Percentiles rank a stretch among this genome's conserved stretches.
Conservation (phyloP, 2,888 invertebrate genomes). For the Rotaria socialis region DNA sequence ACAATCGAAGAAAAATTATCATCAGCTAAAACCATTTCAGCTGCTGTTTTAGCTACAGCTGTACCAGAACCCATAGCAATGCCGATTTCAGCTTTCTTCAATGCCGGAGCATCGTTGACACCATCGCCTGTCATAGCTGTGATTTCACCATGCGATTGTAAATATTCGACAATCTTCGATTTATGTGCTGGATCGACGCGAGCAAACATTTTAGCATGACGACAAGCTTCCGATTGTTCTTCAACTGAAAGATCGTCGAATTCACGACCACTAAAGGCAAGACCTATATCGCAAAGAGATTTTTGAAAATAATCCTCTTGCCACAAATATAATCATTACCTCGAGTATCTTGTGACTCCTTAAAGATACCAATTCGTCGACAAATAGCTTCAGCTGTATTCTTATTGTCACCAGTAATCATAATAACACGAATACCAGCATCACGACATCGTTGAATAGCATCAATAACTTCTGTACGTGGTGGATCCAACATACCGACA, state of each 20-base stretch:
- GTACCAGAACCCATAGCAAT: slow-evolving; percentile 99
- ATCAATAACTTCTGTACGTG: slow-evolving; percentile 82
- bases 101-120: slow-evolving; percentile 98
- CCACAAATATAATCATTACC: slow-evolving; percentile 95
- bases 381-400: slow-evolving; percentile 99
- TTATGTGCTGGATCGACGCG: slow-evolving; percentile 99
- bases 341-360: slow-evolving; percentile 87
- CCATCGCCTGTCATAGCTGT: slow-evolving; percentile 99
- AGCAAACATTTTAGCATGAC: slow-evolving; percentile 82
- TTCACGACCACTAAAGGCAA: slow-evolving; percentile 92
- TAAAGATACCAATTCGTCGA: slow-evolving; percentile 93
- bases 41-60: slow-evolving; percentile 97
- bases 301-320: slow-evolving; percentile 78
- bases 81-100: slow-evolving; percentile 77
- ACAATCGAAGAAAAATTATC: slow-evolving; percentile 99
- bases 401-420: slow-evolving; percentile 99
- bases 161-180: slow-evolving; percentile 95
- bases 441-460: slow-evolving; percentile 91
- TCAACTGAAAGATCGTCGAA: slow-evolving; percentile 93
- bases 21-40: slow-evolving; percentile 98
- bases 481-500: slow-evolving; percentile 99
- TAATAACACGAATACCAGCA: slow-evolving; percentile 98
- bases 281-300: neutral
- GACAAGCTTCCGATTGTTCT: slow-evolving; percentile 82
- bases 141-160: slow-evolving; percentile 93